Percentiles rank a stretch among this genome's conserved stretches.
Conservation (phyloP, 2,797 vertebrate genomes). For the Tolypeutes matacus region DNA sequence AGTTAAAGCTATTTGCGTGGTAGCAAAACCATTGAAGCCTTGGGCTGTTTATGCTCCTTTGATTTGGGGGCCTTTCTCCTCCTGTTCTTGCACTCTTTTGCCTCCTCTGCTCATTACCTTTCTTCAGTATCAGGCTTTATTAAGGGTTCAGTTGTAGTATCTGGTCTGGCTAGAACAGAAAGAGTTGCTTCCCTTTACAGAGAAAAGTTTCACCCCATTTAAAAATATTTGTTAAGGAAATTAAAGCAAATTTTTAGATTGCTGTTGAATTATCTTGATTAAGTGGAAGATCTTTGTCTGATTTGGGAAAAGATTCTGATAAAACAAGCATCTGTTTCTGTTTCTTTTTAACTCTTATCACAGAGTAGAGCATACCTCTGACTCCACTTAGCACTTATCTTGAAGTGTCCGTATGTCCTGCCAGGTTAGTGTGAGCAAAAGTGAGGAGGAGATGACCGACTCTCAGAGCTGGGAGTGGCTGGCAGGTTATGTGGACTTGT, state of each 20-base stretch:
- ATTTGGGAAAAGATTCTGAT: neutral
- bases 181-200: neutral
- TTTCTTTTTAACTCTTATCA: slow-evolving; percentile 13
- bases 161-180: neutral
- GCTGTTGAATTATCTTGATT: neutral
- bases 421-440: neutral
- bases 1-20: neutral
- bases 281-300: neutral
- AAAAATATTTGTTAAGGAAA: neutral
- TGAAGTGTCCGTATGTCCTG: neutral
- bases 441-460: neutral
- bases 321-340: neutral
- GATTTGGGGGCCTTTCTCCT: neutral
- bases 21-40: neutral
- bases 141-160: neutral
- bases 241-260: slow-evolving; percentile 48
- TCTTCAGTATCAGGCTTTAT: neutral
- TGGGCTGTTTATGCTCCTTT: neutral
- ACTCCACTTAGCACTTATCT: neutral
- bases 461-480: neutral
- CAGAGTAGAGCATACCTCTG: neutral
- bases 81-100: neutral
- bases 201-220: neutral
- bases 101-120: neutral
- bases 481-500: neutral